Percentiles rank a stretch among this genome's conserved stretches.
Conservation (phyloP, 2,797 vertebrate genomes). For the Ficedula albicollis region DNA sequence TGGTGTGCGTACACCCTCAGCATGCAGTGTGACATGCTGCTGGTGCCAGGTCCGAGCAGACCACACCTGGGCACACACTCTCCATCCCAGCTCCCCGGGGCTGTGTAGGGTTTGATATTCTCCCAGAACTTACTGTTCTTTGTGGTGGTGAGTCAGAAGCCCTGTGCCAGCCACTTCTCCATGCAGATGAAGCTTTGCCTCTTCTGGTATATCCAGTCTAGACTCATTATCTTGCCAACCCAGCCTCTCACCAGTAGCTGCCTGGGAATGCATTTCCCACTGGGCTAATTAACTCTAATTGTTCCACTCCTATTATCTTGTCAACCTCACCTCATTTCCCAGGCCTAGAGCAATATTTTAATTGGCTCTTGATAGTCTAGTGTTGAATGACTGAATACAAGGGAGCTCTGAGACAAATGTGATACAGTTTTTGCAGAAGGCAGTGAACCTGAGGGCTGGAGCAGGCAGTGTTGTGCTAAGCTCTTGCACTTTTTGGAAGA, state of each 20-base stretch:
- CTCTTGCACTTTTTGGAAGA: not conserved
- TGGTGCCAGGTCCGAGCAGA: not conserved
- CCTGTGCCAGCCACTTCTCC: not conserved
- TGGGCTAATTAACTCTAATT: slow-evolving; percentile 65
- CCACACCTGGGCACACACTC: not conserved
- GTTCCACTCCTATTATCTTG: slow-evolving; percentile 62
- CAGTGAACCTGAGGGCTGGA: not conserved
- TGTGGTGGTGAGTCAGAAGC: not conserved
- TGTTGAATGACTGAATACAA: slow-evolving; percentile 34
- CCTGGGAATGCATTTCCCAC: slow-evolving; percentile 60
- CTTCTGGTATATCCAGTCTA: slow-evolving; percentile 57
- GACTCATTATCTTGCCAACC: slow-evolving; percentile 26
- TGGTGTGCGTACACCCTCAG: not conserved
- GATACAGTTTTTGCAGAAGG: not conserved
- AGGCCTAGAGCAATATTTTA: slow-evolving; percentile 62
- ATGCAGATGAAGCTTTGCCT: not conserved
- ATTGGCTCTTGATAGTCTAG: slow-evolving; percentile 41
- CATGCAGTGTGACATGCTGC: not conserved
- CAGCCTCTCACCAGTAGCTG: slow-evolving; percentile 42
- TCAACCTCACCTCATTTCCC: slow-evolving; percentile 65
- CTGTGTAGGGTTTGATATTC: not conserved
- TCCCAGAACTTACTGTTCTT: not conserved
- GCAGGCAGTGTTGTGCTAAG: not conserved
- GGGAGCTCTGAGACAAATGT: not conserved
- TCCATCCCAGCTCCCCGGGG: not conserved